Evolutionary conservation across 2,113 vertebrate species (phyloP).

Genomic region (Elgaria multicarinata): DNA sequence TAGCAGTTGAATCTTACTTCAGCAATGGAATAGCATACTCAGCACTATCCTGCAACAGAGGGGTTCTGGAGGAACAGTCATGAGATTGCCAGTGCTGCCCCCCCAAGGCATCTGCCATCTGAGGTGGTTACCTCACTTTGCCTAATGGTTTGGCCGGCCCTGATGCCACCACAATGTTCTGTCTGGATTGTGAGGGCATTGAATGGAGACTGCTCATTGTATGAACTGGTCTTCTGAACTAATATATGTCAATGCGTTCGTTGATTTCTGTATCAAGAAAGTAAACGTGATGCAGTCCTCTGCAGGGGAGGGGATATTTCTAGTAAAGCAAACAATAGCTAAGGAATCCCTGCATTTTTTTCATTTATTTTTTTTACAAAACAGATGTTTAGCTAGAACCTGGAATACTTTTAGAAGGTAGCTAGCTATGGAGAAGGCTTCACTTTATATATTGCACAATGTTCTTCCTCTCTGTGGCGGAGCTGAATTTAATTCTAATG

Average conservation of each 20-base stretch:
- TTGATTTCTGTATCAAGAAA: neutral
- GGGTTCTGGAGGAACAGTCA: too few species aligned
- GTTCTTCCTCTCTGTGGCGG: fast-evolving
- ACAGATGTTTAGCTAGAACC: neutral
- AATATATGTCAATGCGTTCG: neutral
- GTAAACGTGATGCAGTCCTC: neutral
- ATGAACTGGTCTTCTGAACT: neutral
- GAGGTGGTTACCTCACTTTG: too few species aligned
- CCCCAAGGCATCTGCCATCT: too few species aligned
- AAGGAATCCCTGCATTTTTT: neutral
- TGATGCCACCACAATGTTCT: neutral
- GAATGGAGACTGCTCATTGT: neutral
- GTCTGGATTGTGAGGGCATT: neutral
- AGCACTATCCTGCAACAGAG: too few species aligned
- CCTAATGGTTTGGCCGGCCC: too few species aligned
- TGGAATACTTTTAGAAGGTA: neutral
- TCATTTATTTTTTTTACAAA: neutral
- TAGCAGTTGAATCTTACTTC: too few species aligned
- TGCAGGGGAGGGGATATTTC: neutral
- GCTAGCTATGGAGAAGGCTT: neutral
- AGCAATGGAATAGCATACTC: too few species aligned
- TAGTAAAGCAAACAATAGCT: neutral
- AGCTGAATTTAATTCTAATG: neutral
- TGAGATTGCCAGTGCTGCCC: too few species aligned
- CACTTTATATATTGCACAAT: neutral